Percentiles rank a stretch among this genome's conserved stretches.
Conservation (phyloP, 2,888 invertebrate species). For the Melanophora roralis region DNA sequence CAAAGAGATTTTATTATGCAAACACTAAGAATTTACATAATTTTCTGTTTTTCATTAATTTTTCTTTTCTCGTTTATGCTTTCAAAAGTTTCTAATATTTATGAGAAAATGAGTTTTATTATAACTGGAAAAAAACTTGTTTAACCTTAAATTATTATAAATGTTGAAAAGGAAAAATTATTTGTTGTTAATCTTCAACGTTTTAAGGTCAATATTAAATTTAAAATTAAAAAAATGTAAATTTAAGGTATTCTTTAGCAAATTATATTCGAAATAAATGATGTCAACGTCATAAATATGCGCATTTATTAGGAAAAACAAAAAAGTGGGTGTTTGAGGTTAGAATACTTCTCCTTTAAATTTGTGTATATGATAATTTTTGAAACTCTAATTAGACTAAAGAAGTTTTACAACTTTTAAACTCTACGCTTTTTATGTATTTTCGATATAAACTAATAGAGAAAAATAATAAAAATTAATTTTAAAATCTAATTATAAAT, state of each 20-base stretch:
- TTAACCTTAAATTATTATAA: not conserved
- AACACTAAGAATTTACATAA: conserved; percentile 28
- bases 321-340: too few relatives aligned
- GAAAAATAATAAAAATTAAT: too few relatives aligned
- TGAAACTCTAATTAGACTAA: too few relatives aligned
- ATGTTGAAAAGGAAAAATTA: too few relatives aligned
- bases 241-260: not conserved
- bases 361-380: too few relatives aligned
- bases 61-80: not conserved
- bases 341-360: too few relatives aligned
- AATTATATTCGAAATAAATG: not conserved
- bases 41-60: not conserved
- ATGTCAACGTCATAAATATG: not conserved
- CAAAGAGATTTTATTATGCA: conserved; percentile 30
- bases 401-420: too few relatives aligned
- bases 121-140: not conserved
- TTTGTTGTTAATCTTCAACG: not conserved
- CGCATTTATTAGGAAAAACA: too few relatives aligned
- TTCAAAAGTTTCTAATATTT: not conserved
- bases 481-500: too few relatives aligned
- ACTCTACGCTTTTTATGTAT: too few relatives aligned
- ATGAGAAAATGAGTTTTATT: not conserved
- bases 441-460: too few relatives aligned
- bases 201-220: not conserved
- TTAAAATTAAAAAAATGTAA: not conserved